These are phyloP conservation scores for Cotesia congregata DNA, from an alignment of 2,888 invertebrate species.

Conservation along the genomic window DNA sequence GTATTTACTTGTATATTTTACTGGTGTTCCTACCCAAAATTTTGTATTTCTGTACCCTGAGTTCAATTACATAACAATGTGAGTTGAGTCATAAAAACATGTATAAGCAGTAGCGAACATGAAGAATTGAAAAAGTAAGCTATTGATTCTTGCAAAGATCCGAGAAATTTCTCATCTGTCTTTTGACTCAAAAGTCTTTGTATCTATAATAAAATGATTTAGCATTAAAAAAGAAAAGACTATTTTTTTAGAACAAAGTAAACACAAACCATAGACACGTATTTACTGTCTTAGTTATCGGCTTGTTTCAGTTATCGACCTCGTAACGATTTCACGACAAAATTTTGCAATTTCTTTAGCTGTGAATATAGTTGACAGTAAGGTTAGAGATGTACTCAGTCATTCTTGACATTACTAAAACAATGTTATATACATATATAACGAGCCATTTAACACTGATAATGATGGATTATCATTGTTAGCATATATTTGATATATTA, in stretches of 20 bases:
- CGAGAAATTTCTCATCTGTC: no score
- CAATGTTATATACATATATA: neutral
- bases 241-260: neutral
- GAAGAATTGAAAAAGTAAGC: no score
- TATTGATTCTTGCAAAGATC: no score
- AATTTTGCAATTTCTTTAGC: slow-evolving; percentile 18
- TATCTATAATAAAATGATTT: neutral
- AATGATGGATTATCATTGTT: neutral
- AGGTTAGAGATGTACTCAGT: slow-evolving; percentile 10
- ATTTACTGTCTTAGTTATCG: neutral
- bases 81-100: slow-evolving; percentile 27
- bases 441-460: neutral
- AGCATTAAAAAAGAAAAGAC: neutral
- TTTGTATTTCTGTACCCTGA: neutral
- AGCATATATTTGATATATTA: neutral
- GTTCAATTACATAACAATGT: slow-evolving; percentile 11
- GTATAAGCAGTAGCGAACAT: neutral
- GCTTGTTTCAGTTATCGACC: slow-evolving; percentile 5
- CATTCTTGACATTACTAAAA: slow-evolving; percentile 20
- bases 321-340: slow-evolving; percentile 29
- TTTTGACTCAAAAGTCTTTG: neutral
- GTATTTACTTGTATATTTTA: no score
- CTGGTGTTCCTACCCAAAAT: neutral
- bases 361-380: slow-evolving; percentile 13
- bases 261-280: neutral